Evolutionary conservation across 2,888 invertebrate species (phyloP).

Genomic region (Rapana venosa): DNA sequence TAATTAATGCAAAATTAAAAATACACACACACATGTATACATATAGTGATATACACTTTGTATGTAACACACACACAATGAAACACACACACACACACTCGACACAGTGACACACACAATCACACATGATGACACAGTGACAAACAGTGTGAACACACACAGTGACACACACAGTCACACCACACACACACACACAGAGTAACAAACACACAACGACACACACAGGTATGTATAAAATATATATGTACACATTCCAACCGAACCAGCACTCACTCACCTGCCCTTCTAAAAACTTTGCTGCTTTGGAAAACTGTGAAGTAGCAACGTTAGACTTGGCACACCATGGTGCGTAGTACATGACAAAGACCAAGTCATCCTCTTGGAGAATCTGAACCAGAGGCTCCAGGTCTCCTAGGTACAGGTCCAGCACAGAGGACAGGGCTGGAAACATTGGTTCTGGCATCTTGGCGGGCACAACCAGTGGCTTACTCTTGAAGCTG

Average conservation of each 20-base stretch:
- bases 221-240: no score
- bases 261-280: conserved; percentile 81
- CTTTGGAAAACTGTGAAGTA: conserved; percentile 86
- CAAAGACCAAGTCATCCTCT: conserved; percentile 87
- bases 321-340: conserved; percentile 90
- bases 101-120: no score
- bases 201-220: no score
- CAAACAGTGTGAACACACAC: no score
- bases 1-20: no score
- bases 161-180: no score
- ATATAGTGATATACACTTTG: no score
- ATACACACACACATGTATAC: no score
- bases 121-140: no score
- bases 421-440: conserved; percentile 86
- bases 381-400: conserved; percentile 83
- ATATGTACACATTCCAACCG: neutral
- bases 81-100: no score
- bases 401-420: conserved; percentile 87
- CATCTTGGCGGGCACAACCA: conserved; percentile 59
- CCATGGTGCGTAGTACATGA: conserved; percentile 98
- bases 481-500: conserved; percentile 66
- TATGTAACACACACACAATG: no score
- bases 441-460: conserved; percentile 86
- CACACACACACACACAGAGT: no score
- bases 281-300: conserved; percentile 85